Evolutionary conservation across 2,797 vertebrate genomes (phyloP).

Genomic region (Buphagus erythrorhynchus): DNA sequence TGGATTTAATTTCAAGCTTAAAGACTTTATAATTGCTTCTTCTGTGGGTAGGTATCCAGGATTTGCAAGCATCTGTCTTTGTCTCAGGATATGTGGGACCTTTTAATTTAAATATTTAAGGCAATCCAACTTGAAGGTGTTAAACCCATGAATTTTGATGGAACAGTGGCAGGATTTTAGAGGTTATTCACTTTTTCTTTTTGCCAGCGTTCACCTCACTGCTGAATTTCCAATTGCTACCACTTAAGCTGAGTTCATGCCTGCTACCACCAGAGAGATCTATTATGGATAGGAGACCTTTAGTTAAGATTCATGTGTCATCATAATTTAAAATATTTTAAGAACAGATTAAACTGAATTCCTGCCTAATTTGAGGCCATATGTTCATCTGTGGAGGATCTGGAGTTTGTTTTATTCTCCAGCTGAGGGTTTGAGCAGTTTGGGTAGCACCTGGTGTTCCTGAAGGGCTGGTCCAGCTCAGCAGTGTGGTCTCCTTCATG

Average conservation of each 20-base stretch:
- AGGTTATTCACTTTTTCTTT: neutral
- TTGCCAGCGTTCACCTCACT: neutral
- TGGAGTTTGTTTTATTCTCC: slow-evolving; percentile 19
- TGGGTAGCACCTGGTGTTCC: neutral
- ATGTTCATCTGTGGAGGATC: slow-evolving; percentile 2
- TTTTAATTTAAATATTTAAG: neutral
- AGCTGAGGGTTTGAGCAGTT: neutral
- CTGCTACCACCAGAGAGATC: neutral
- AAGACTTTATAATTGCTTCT: neutral
- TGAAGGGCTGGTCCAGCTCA: slow-evolving; percentile 5
- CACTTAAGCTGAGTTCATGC: neutral
- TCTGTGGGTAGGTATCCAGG: neutral
- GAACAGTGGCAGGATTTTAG: neutral
- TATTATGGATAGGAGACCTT: neutral
- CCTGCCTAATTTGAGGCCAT: neutral
- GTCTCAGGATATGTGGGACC: neutral
- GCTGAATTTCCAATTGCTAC: neutral
- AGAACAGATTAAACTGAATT: slow-evolving; percentile 19
- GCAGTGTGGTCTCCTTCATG: neutral
- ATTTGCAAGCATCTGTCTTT: neutral
- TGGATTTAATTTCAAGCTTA: slow-evolving; percentile 13
- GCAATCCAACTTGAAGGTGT: neutral
- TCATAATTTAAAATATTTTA: slow-evolving; percentile 2
- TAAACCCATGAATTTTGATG: neutral
- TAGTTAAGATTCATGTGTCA: neutral